These are phyloP conservation scores for Bimastos eiseni DNA, from an alignment of 2,888 invertebrate genomes.

Conservation along the genomic window DNA sequence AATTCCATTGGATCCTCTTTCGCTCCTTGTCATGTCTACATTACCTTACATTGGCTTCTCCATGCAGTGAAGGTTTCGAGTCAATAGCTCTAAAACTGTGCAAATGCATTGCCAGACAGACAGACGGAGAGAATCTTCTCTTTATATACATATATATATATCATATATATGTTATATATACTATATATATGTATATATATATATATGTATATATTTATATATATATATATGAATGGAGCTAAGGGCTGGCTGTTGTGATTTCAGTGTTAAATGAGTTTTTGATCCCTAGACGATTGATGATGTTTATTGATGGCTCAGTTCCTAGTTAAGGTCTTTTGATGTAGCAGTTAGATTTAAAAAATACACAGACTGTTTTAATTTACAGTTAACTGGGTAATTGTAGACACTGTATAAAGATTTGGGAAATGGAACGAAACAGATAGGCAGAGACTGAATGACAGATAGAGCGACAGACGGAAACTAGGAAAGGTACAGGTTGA, in stretches of 20 bases:
- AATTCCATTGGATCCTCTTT: no score
- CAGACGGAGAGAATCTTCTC: no score
- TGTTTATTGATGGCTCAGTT: neutral
- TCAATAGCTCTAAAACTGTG: no score
- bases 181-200: no score
- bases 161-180: no score
- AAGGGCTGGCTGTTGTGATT: neutral
- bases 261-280: neutral
- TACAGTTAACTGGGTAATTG: neutral
- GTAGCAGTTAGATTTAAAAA: neutral
- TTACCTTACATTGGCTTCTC: no score
- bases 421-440: neutral
- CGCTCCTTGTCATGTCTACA: no score
- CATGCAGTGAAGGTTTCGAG: no score
- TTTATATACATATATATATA: no score
- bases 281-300: neutral
- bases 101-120: no score
- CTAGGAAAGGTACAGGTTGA: no score
- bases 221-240: neutral
- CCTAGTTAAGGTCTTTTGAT: neutral
- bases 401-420: neutral
- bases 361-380: neutral
- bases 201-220: no score
- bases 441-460: slow-evolving; percentile 27
- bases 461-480: slow-evolving; percentile 31